These are phyloP conservation scores for Phalloptychus januarius DNA, from an alignment of 2,797 vertebrate species.

Conservation along the genomic window DNA sequence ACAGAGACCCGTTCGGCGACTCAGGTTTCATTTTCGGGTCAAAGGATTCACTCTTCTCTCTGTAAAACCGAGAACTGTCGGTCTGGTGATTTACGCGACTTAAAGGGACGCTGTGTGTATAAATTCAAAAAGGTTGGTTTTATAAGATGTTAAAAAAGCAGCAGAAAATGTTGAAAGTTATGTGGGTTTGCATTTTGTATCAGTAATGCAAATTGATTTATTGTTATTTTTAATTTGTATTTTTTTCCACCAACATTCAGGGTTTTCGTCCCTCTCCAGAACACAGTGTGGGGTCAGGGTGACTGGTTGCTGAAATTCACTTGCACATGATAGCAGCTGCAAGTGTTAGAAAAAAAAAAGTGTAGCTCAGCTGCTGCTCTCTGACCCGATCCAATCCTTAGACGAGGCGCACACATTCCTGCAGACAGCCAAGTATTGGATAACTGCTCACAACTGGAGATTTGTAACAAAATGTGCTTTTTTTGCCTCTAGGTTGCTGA, in stretches of 20 bases:
- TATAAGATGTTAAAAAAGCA: background rate
- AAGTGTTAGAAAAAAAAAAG: background rate
- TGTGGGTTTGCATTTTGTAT: background rate
- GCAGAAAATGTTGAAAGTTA: background rate
- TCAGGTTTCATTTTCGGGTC: background rate
- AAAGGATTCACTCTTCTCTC: background rate
- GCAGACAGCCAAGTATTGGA: background rate
- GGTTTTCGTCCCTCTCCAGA: background rate
- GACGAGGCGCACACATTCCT: background rate
- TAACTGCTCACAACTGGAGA: background rate
- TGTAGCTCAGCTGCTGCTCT: background rate
- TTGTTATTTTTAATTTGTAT: background rate
- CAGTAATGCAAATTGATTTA: background rate
- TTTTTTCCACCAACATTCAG: background rate
- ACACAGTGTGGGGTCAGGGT: background rate
- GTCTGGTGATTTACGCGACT: background rate
- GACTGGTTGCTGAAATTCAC: background rate
- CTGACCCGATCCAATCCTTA: constrained; percentile 4
- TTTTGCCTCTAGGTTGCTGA: constrained; percentile 28
- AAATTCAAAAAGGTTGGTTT: background rate
- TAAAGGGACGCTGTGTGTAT: background rate
- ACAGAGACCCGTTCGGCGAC: background rate
- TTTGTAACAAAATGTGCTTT: background rate
- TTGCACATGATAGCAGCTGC: background rate
- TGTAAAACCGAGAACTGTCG: background rate